These are phyloP conservation scores for Micrastur ruficollis DNA, from an alignment of 2,797 vertebrate genomes.

Conservation along the genomic window DNA sequence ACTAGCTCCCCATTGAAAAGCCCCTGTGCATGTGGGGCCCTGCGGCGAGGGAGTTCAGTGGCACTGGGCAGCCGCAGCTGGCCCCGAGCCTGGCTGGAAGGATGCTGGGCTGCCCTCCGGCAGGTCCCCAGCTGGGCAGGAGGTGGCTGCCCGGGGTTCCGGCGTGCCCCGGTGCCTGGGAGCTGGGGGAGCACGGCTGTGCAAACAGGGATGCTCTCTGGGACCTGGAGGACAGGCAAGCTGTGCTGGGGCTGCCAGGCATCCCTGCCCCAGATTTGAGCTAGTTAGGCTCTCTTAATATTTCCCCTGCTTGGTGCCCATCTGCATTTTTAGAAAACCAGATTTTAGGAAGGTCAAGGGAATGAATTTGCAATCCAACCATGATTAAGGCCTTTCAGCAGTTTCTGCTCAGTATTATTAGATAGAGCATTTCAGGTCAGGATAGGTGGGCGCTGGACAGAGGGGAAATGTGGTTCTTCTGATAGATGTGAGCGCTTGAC, in stretches of 20 bases:
- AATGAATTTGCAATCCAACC: background rate
- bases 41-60: accelerated
- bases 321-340: background rate
- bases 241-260: background rate
- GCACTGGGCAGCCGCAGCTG: accelerated
- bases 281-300: background rate
- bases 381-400: background rate
- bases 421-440: background rate
- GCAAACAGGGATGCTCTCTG: background rate
- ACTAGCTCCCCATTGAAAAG: background rate
- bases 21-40: accelerated
- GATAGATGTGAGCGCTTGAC: background rate
- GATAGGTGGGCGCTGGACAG: background rate
- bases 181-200: accelerated
- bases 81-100: accelerated
- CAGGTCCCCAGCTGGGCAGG: accelerated
- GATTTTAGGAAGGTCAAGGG: background rate
- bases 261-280: background rate
- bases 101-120: accelerated
- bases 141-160: accelerated
- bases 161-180: accelerated
- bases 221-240: background rate
- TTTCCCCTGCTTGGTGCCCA: background rate
- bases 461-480: background rate
- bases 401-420: background rate